These are phyloP conservation scores for Priocnemis perturbator DNA, from an alignment of 2,888 invertebrate species.

Conservation along the genomic window DNA sequence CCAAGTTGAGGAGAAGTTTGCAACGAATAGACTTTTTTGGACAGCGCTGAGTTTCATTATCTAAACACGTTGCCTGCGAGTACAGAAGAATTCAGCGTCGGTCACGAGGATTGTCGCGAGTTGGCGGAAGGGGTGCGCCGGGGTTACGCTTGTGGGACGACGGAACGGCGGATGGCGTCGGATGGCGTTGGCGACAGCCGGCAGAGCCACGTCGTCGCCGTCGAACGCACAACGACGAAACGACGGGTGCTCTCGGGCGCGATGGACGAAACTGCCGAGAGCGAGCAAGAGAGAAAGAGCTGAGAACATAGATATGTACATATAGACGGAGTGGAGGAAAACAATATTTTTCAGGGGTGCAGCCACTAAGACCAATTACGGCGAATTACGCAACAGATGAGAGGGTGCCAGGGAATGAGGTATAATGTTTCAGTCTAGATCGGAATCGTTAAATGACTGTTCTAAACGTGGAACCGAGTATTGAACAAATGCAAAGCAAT, in stretches of 20 bases:
- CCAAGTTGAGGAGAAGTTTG: neutral
- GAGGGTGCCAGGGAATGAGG: no score
- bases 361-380: no score
- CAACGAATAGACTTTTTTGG: slow-evolving; percentile 32
- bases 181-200: slow-evolving; percentile 59
- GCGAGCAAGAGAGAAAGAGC: slow-evolving; percentile 13
- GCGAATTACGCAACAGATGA: no score
- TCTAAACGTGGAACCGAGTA: no score
- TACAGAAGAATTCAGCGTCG: slow-evolving; percentile 24
- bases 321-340: no score
- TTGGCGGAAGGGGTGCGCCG: slow-evolving; percentile 4
- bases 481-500: no score
- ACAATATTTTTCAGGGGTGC: no score
- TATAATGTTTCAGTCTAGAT: no score
- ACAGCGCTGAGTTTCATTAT: slow-evolving; percentile 42
- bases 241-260: slow-evolving; percentile 50
- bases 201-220: slow-evolving; percentile 65
- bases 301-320: no score
- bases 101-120: slow-evolving; percentile 11
- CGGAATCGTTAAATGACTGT: no score
- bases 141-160: slow-evolving; percentile 34
- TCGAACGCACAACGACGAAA: slow-evolving; percentile 54
- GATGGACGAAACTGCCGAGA: slow-evolving; percentile 50
- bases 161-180: slow-evolving; percentile 21
- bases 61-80: slow-evolving; percentile 40